phyloP scores from a whole-genome alignment of 2,797 vertebrate genomes.

The Acestrorhynchus altus region DNA sequence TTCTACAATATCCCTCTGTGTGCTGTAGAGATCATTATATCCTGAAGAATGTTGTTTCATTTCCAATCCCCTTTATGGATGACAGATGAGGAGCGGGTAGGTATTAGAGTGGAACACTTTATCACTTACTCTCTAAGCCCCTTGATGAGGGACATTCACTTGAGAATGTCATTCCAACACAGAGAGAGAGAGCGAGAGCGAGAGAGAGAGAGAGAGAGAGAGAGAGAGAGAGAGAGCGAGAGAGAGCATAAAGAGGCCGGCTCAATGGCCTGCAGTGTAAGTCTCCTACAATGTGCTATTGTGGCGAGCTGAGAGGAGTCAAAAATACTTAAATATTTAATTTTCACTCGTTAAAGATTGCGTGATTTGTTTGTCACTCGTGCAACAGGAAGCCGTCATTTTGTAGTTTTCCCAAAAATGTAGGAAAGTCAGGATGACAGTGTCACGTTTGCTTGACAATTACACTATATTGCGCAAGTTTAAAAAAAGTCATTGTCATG shows the following conservation, averaged over 20 bases:
- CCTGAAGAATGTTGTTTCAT: constrained; percentile 93
- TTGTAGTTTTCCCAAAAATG: background rate
- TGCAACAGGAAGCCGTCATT: constrained; percentile 6
- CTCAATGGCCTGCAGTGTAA: constrained; percentile 58
- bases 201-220: constrained; percentile 52
- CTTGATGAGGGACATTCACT: constrained; percentile 82
- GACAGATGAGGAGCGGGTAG: constrained; percentile 90
- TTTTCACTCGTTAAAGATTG: constrained; percentile 7
- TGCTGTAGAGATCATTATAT: constrained; percentile 73
- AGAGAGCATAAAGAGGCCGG: constrained; percentile 44
- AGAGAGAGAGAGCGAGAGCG: constrained; percentile 57
- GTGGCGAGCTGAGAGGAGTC: constrained; percentile 58
- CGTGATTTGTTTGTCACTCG: constrained; percentile 24
- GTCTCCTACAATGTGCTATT: constrained; percentile 71
- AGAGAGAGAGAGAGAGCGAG: constrained; percentile 54
- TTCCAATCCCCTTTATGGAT: constrained; percentile 87
- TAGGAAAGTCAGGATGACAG: no score
- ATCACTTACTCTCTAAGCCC: constrained; percentile 84
- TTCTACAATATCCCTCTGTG: constrained; percentile 58
- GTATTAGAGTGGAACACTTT: constrained; percentile 90
- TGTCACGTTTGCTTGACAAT: constrained; percentile 10
- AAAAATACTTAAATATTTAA: constrained; percentile 35
- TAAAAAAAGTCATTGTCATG: constrained; percentile 21
- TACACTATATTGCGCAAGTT: background rate
- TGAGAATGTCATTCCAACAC: constrained; percentile 80